Base-by-base conservation (phyloP, 1,140 invertebrate genomes). In the Apolygus lucorum region DNA sequence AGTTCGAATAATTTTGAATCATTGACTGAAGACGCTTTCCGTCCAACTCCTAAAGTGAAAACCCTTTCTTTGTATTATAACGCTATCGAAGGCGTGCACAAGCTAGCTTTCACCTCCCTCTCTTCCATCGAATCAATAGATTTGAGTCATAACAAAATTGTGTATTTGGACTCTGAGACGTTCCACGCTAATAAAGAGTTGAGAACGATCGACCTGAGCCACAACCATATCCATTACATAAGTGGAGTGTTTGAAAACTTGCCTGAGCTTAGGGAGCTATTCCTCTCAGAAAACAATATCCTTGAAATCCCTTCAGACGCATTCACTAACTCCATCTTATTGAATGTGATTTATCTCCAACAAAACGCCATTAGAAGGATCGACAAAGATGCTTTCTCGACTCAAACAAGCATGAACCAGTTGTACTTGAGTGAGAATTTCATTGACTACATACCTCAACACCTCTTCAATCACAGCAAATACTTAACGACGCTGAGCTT, bases 241-340 rank as follows among this genome's bases (percentile, higher is more conserved):
- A 84, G 84, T 28, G 90, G 90, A 0, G 84, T 93, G 0, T 95
- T 96, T 77, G 84, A 87, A 17, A 86, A 87, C 75, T 78, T 95
- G 63, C 86, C 86, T 0, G 86, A 92, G 69, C 79, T 96, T 1
- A 83, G 87, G 42, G 87, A 88, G 77, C 80, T 95, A 24, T 93
- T 93, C 77, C 79, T 95, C n/a, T 89, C 90, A 0, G 90, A 94
- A 77, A 96, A 96, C 76, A 95, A 95, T 77, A 90, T 96, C 63
- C 78, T 93, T 0, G 90, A 93, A 78, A 84, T 96, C 72, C 86
- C 89, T 0, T 84, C 86, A 2, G 87, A 92, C 71, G 88, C 90
- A 13, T 95, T 96, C 77, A 82, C 83, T 1, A 90, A 91, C 70
- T 90, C 90, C 2, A 77, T 83, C 0, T 86, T 86, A 64, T 80